A percentile compares a stretch with the other conserved stretches of the same genome.
phyloP scores from a whole-genome alignment of 2,888 invertebrate species.

The Volucella inanis region DNA sequence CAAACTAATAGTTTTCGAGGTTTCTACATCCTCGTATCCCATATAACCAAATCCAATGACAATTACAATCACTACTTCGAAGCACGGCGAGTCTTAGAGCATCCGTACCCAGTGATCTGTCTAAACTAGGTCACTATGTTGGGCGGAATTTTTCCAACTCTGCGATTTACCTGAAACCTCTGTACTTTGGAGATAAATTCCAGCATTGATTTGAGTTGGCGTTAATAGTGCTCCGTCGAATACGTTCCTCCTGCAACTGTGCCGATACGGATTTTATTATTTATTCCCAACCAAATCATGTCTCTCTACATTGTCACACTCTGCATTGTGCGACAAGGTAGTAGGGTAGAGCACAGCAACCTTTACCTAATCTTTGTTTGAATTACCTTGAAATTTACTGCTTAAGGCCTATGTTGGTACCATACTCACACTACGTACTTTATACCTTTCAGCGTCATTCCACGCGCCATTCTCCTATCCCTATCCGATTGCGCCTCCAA shows the following conservation, averaged over 20 bases:
- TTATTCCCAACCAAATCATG: constrained; percentile 49
- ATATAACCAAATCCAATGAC: constrained; percentile 1
- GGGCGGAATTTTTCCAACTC: not conserved
- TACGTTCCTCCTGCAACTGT: constrained; percentile 45
- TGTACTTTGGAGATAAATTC: constrained; percentile 31
- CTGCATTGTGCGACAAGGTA: too few species aligned
- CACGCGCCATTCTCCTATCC: not conserved
- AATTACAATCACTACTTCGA: not conserved
- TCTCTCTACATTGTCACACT: constrained; percentile 11
- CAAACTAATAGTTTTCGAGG: not conserved
- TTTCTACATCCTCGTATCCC: not conserved
- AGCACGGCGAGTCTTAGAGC: not conserved
- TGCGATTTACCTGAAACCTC: not conserved
- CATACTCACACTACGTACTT: not conserved
- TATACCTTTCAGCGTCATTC: too few species aligned
- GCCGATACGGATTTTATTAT: constrained; percentile 41
- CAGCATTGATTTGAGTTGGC: constrained; percentile 25
- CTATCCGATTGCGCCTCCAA: constrained; percentile 45
- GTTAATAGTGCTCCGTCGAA: constrained; percentile 11
- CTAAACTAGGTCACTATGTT: constrained; percentile 30
- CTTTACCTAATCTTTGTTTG: constrained; percentile 34
- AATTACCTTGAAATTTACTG: constrained; percentile 57
- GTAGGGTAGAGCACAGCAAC: not conserved
- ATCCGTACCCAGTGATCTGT: constrained; percentile 14
- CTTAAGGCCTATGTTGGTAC: constrained; percentile 12